A percentile compares a stretch with the other conserved stretches of the same genome.
phyloP scores from a whole-genome alignment of 30 jellyfish, hydroid and myxozoan species.

The Sanderia malayensis region DNA sequence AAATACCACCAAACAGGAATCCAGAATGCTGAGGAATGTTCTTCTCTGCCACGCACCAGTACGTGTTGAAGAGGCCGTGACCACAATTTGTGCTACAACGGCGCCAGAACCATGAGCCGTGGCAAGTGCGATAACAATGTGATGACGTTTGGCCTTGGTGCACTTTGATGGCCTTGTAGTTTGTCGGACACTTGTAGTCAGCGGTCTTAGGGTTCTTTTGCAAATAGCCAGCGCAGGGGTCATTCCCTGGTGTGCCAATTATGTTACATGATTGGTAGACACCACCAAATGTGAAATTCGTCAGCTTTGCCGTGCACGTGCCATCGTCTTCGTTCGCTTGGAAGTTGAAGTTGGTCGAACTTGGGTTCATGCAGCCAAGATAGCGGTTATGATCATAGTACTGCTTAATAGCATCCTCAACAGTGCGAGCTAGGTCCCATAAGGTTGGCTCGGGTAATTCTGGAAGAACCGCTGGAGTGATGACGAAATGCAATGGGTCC shows the following conservation, averaged over 20 bases:
- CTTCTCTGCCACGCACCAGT: slow-evolving; percentile 65
- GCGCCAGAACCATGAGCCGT: slow-evolving; percentile 59
- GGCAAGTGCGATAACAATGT: slow-evolving; percentile 66
- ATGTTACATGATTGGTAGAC: slow-evolving; percentile 63
- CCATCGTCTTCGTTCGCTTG: slow-evolving; percentile 77
- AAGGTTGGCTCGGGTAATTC: slow-evolving; percentile 68
- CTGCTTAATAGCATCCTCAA: slow-evolving; percentile 53
- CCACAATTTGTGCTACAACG: slow-evolving; percentile 68
- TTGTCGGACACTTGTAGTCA: slow-evolving; percentile 58
- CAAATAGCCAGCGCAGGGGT: slow-evolving; percentile 35
- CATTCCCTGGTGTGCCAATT: slow-evolving; percentile 50
- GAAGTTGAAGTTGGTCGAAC: slow-evolving; percentile 55
- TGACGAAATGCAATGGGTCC: slow-evolving; percentile 66
- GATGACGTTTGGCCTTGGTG: slow-evolving; percentile 60
- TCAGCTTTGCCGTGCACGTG: slow-evolving; percentile 46
- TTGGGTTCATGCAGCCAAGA: slow-evolving; percentile 62
- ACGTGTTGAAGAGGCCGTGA: slow-evolving; percentile 48
- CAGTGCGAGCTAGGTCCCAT: slow-evolving; percentile 54
- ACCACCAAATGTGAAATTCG: slow-evolving; percentile 76
- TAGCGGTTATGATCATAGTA: slow-evolving; percentile 62
- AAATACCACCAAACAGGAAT: slow-evolving; percentile 72
- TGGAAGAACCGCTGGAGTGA: slow-evolving; percentile 64
- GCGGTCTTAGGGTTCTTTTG: slow-evolving; percentile 80
- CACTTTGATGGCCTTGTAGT: slow-evolving; percentile 38
- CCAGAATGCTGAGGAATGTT: slow-evolving; percentile 66